Evolutionary conservation across 2,113 vertebrate genomes (phyloP).

Genomic region (Phalacrocorax brasilianus): DNA sequence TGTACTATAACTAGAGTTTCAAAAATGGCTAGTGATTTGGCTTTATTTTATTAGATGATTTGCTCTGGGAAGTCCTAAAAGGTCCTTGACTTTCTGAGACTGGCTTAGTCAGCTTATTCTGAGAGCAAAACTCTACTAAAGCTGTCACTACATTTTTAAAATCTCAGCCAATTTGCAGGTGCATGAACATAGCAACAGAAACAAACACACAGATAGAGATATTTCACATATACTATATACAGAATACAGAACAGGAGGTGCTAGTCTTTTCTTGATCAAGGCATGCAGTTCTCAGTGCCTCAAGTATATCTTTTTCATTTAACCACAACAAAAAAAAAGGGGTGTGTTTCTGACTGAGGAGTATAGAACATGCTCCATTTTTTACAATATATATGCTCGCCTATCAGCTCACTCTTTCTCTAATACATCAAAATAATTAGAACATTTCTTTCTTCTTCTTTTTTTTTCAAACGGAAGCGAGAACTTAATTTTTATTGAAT

Average conservation of each 20-base stretch:
- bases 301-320: background rate
- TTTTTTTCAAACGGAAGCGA: background rate
- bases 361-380: background rate
- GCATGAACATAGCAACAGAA: constrained; percentile 7
- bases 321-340: background rate
- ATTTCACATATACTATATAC: background rate
- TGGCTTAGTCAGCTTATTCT: background rate
- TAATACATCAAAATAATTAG: background rate
- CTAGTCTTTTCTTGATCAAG: constrained; percentile 30
- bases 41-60: background rate
- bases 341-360: background rate
- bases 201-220: constrained; percentile 10
- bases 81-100: background rate
- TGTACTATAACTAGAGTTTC: background rate
- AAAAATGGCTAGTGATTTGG: background rate
- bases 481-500: constrained; percentile 4
- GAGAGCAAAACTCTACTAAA: background rate
- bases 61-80: background rate
- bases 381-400: background rate
- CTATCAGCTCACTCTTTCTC: background rate
- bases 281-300: background rate
- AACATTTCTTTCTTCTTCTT: background rate
- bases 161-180: constrained; percentile 25
- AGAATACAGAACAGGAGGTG: constrained; percentile 22
- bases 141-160: background rate